Evolutionary conservation across 1,140 invertebrate genomes (phyloP), one percentile per base, ranked within the genome.

Genomic region (Asbolus verrucosus): DNA sequence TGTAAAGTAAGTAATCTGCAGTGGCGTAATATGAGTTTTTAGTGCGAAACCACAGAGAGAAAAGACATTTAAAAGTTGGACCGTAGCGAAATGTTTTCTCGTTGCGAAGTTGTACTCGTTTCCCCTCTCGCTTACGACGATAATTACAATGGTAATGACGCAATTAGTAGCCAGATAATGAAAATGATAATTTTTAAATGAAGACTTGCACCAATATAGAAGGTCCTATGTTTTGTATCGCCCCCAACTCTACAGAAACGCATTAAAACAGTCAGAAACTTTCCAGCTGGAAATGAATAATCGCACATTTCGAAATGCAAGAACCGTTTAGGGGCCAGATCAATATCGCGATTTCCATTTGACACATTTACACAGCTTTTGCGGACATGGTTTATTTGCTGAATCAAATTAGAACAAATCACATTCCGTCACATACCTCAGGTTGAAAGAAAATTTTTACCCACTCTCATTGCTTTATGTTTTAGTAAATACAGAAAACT

Each of bases 141-240:
- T 75, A 73, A 75, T 75, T 75, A 73, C 60, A 71, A 73, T 73
- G 69, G 43, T 75, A 73, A 75, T 73, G 71, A 66, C 61, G 74
- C 69, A 69, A 73, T 75, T 75, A 75, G 65, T 68, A 70, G 71
- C 67, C 66, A 75, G 71, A 75, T 75, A 75, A 75, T 73, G 74
- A 71, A 73, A 75, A 75, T 73, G 72, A 71, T 75, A 73, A 75
- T 73, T 73, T 73, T 70, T 75, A 75, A 73, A 75, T 63, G 68
- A 46, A 60, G 71, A 75, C 67, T 72, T 74, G 39, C 33, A 65
- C 70, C 63, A 50, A 71, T 70, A 70, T 66, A 65, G 65, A 21
- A 31, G 61, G 61, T 39, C 50, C 14, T 41, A 54, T 19, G 41
- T 50, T 60, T 70, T 66, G 69, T 70, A 65, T 70, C 33, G 16